These are phyloP conservation scores for Lepidurus couesii DNA, from an alignment of 1,140 invertebrate genomes.

Conservation along the genomic window DNA sequence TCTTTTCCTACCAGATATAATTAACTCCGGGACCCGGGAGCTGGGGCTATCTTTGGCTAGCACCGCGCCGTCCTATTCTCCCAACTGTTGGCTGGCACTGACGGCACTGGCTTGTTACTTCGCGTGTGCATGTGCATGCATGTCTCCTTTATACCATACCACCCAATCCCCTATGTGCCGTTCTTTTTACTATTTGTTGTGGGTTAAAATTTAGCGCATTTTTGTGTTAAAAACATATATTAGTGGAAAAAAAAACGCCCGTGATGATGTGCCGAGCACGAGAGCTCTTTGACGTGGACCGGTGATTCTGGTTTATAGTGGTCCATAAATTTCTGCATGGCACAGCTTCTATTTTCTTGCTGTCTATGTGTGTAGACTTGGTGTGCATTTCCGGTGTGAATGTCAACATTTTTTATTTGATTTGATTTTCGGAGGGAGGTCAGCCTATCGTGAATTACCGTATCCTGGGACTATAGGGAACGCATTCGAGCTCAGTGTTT, in stretches of 20 bases:
- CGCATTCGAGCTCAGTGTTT: background rate
- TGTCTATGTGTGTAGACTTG: too few species aligned
- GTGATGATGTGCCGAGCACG: background rate
- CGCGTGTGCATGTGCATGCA: slow-evolving; percentile 13
- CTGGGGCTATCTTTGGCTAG: slow-evolving; percentile 15
- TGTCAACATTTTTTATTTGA: background rate
- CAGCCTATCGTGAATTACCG: background rate
- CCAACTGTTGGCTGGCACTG: slow-evolving; percentile 2
- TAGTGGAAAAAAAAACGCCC: background rate
- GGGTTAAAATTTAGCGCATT: background rate
- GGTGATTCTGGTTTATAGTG: background rate
- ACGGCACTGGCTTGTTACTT: background rate
- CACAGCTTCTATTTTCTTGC: too few species aligned
- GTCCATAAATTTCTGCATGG: too few species aligned
- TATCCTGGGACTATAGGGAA: background rate
- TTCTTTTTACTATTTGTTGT: too few species aligned
- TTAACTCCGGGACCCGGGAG: background rate
- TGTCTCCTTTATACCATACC: background rate
- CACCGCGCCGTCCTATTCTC: background rate
- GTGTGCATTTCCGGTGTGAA: too few species aligned
- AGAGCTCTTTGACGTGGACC: too few species aligned
- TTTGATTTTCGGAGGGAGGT: background rate
- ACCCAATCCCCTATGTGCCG: too few species aligned
- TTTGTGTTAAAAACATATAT: background rate
- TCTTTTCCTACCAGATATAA: slow-evolving; percentile 3